phyloP scores from a whole-genome alignment of 2,113 vertebrate genomes.

The Emydocephalus ijimae region DNA sequence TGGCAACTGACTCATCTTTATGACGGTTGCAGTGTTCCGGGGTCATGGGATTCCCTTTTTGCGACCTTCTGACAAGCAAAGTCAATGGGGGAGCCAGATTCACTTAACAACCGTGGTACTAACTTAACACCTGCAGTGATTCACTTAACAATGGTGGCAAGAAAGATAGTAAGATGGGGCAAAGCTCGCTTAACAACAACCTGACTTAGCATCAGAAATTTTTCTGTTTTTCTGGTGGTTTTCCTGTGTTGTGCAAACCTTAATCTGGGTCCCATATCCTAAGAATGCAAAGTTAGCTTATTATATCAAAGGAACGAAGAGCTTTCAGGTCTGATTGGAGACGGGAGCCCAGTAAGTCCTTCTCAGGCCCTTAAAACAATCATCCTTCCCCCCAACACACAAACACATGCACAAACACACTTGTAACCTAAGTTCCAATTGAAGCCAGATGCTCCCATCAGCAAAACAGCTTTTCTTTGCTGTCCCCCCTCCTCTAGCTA shows the following conservation, averaged over 20 bases:
- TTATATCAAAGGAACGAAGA: neutral
- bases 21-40: neutral
- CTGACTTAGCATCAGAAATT: neutral
- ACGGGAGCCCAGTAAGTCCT: neutral
- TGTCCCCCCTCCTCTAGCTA: neutral
- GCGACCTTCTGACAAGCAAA: neutral
- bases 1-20: neutral
- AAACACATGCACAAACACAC: neutral
- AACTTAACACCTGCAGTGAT: neutral
- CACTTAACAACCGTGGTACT: neutral
- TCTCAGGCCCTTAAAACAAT: neutral
- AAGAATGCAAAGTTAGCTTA: neutral
- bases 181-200: neutral
- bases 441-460: neutral
- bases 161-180: neutral
- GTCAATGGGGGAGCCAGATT: neutral
- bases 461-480: neutral
- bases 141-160: neutral
- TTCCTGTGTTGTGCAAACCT: neutral
- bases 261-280: neutral
- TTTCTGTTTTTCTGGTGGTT: too few species aligned
- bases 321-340: neutral
- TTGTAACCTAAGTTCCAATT: neutral
- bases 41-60: neutral
- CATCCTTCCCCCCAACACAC: neutral